These are phyloP conservation scores for Drosophila sp. DNA, from an alignment of 1,140 invertebrate genomes.

Conservation along the genomic window DNA sequence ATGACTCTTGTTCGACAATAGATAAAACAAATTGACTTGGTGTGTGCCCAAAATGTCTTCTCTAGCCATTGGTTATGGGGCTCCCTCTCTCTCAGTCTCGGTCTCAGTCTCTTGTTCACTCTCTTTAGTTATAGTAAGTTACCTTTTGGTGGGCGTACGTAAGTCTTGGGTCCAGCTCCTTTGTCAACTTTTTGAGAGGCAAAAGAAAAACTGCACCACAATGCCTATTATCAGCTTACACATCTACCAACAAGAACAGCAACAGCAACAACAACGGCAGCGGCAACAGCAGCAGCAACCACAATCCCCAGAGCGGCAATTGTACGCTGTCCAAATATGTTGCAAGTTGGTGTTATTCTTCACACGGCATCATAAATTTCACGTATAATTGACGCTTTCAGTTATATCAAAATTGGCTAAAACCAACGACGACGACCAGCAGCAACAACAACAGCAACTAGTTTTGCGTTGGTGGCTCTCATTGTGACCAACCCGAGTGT, in stretches of 20 bases:
- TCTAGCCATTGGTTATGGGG: conserved; percentile 46
- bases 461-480: conserved; percentile 70
- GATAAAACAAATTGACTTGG: conserved; percentile 83
- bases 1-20: conserved; percentile 82
- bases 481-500: conserved; percentile 35
- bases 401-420: conserved; percentile 82
- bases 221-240: conserved; percentile 72
- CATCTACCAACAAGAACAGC: conserved; percentile 53
- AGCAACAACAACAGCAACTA: conserved; percentile 33
- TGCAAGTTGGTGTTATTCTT: conserved; percentile 82
- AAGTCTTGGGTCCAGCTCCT: conserved; percentile 44
- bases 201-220: conserved; percentile 62
- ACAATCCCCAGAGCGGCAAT: conserved; percentile 28
- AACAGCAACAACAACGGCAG: conserved; percentile 9
- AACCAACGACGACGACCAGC: conserved; percentile 50
- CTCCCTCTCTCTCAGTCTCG: conserved; percentile 13
- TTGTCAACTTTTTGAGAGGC: conserved; percentile 69
- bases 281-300: conserved; percentile 27
- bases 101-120: conserved; percentile 12
- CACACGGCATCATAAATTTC: conserved; percentile 82
- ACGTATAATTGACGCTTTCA: conserved; percentile 82
- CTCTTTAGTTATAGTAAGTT: conserved; percentile 2
- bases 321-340: conserved; percentile 76
- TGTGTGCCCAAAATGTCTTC: conserved; percentile 82
- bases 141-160: conserved; percentile 61